These are phyloP conservation scores for Phrynocephalus vlangalii DNA, from an alignment of 2,797 vertebrate genomes.

Conservation along the genomic window DNA sequence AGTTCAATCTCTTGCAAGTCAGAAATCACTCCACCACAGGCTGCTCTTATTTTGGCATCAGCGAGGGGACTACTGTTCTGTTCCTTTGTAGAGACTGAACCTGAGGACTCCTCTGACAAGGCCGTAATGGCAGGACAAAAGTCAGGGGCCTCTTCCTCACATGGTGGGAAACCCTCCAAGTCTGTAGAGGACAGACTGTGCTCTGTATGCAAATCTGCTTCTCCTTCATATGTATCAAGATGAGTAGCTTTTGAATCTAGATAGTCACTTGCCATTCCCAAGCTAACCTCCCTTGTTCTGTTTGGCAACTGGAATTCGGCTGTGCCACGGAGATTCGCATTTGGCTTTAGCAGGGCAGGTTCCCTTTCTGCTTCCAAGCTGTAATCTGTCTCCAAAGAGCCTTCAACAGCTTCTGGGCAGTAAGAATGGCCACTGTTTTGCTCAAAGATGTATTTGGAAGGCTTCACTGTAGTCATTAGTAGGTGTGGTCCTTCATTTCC, in stretches of 20 bases:
- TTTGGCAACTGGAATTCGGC: constrained; percentile 44
- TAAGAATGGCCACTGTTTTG: constrained; percentile 51
- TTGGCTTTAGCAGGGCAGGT: neutral
- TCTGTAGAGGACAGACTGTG: constrained; percentile 30
- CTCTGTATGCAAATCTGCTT: constrained; percentile 18
- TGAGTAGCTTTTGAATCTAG: constrained; percentile 34
- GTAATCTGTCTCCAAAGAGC: constrained; percentile 36
- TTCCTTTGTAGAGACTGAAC: constrained; percentile 34
- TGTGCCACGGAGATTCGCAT: constrained; percentile 22
- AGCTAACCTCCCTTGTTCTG: constrained; percentile 53
- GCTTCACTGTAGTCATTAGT: neutral
- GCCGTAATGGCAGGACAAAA: constrained; percentile 36
- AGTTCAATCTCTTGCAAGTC: constrained; percentile 75
- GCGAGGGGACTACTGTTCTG: constrained; percentile 24
- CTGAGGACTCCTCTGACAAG: constrained; percentile 9
- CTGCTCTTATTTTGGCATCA: constrained; percentile 13
- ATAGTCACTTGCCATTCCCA: constrained; percentile 45
- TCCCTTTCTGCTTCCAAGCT: constrained; percentile 33
- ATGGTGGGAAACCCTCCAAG: constrained; percentile 33
- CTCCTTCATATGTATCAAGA: neutral
- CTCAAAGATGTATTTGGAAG: neutral
- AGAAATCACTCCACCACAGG: constrained; percentile 61
- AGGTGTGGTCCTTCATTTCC: constrained; percentile 12
- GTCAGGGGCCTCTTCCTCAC: constrained; percentile 41
- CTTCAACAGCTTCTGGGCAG: constrained; percentile 32